Evolutionary conservation across 2,797 vertebrate species (phyloP), one percentile per base, ranked within the genome.

Genomic region (Benthosema pterotum): DNA sequence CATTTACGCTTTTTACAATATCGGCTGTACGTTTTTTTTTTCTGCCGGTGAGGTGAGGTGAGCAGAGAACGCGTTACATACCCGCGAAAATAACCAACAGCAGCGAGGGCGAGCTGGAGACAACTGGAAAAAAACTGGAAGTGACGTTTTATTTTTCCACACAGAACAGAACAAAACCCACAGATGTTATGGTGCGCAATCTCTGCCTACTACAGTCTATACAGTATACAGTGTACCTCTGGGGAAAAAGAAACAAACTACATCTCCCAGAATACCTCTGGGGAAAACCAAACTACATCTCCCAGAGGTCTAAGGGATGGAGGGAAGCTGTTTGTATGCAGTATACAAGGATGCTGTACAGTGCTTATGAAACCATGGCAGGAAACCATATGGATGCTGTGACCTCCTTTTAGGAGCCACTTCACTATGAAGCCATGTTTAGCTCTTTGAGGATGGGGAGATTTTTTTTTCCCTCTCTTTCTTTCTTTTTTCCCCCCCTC

Each of bases 351-450:
- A 72, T 69, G 72, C 74, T 87, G 84, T 81, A 76, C 79, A 68
- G 63, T 61, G 69, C 75, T 77, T 74, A 53, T 38, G 5, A 46
- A 46, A 32, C 71, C 70, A 81, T 63, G 66, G 60, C 69, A 77
- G 74, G 72, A 60, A 77, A 73, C 64, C 52, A 60, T 53, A 71
- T 42, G 51, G 55, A 38, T 38, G 58, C 67, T 62, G 52, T 56
- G 52, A 62, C 45, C 70, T 83, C 67, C 81, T 82, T n/a, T 77
- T 83, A 59, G 74, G 78, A 68, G 71, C 67, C 85, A 76, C 87
- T 81, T 89, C 28, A 70, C 75, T 83, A 67, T 53, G 57, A 90
- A 89, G 88, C 89, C 88, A 88, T 91, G 77, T 87, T 83, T 71
- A 72, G 80, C 67, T 65, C 65, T 82, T 65, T 74, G 72, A 67